These are phyloP conservation scores for Paramormyrops hopkinsi DNA, from an alignment of 2,797 vertebrate genomes.

Conservation along the genomic window DNA sequence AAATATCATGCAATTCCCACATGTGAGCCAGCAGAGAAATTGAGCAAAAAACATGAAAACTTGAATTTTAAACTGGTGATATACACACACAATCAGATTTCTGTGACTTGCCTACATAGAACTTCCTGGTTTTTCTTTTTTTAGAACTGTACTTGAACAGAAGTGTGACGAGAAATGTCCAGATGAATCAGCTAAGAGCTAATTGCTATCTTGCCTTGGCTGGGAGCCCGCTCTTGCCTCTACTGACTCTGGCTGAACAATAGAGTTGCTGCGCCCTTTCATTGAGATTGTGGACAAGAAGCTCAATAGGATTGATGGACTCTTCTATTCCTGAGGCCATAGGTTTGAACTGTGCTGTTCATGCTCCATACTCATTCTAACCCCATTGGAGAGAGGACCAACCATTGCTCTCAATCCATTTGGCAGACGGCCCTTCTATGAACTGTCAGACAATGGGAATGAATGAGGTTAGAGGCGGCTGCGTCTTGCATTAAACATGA, in stretches of 20 bases:
- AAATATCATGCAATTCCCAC: conserved; percentile 19
- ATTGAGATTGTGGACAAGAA: conserved; percentile 28
- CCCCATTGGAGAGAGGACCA: conserved; percentile 15
- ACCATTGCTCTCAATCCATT: conserved; percentile 27
- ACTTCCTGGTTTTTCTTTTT: neutral
- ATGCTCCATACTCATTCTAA: conserved; percentile 20
- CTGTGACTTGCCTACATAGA: neutral
- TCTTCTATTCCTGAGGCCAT: conserved; percentile 25
- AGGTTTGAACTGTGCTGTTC: conserved; percentile 20
- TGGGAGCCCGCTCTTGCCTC: conserved; percentile 18
- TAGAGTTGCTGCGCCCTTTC: conserved; percentile 16
- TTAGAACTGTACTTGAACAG: conserved; percentile 8
- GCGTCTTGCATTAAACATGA: conserved; percentile 49
- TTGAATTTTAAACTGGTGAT: neutral
- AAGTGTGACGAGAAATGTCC: conserved; percentile 43
- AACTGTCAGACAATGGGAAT: conserved; percentile 37
- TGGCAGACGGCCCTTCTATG: conserved; percentile 30
- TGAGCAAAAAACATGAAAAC: neutral
- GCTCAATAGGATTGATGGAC: conserved; percentile 32
- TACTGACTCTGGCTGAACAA: neutral
- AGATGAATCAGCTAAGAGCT: conserved; percentile 52
- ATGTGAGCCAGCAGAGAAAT: neutral
- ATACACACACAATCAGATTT: neutral
- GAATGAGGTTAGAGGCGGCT: conserved; percentile 34
- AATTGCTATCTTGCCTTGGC: conserved; percentile 56